A percentile compares a stretch with the other conserved stretches of the same genome.
Conservation (phyloP, 2,888 invertebrate genomes). For the Strigamia transsilvanica region DNA sequence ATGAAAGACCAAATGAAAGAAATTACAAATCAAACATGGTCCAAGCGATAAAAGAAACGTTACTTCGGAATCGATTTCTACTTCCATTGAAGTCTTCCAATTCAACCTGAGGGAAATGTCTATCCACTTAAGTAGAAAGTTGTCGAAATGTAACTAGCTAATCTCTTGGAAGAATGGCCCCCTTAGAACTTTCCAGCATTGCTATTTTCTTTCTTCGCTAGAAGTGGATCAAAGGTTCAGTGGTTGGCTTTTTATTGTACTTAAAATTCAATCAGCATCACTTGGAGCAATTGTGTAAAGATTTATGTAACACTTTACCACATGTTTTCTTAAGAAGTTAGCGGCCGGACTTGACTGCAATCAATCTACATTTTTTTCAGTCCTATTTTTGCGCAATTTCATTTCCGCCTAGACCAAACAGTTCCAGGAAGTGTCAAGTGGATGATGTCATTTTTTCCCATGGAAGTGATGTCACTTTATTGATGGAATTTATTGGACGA, state of each 20-base stretch:
- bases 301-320: neutral
- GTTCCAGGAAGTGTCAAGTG: neutral
- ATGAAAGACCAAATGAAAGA: too few relatives aligned
- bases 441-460: constrained; percentile 21
- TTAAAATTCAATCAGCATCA: neutral
- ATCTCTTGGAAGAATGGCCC: neutral
- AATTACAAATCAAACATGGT: too few relatives aligned
- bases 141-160: neutral
- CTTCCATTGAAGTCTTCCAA: neutral
- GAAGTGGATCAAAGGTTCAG: neutral
- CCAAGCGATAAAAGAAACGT: neutral
- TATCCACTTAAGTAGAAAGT: neutral
- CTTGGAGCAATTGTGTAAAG: neutral
- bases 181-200: constrained; percentile 18
- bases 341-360: neutral
- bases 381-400: neutral
- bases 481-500: constrained; percentile 3
- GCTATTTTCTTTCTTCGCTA: neutral
- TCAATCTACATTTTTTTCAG: neutral
- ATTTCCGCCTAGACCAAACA: neutral
- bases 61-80: neutral
- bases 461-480: constrained; percentile 3
- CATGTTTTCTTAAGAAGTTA: neutral
- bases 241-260: neutral
- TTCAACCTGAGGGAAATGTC: neutral